Conservation (phyloP, 2,888 invertebrate genomes). For the Notodonta dromedarius region DNA sequence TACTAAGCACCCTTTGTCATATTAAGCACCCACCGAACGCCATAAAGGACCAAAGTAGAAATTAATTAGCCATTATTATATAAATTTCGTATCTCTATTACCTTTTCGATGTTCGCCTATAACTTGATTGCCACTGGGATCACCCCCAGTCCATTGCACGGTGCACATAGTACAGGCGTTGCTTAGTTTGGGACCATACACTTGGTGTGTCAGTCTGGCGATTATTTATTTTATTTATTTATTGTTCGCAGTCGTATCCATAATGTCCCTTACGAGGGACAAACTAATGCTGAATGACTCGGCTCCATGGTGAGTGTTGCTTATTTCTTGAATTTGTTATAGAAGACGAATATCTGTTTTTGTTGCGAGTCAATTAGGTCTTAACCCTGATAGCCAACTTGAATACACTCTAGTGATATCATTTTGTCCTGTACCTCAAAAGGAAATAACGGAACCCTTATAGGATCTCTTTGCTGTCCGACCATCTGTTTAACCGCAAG, state of each 20-base stretch:
- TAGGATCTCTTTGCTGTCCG: too few species aligned
- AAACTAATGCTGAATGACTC: conserved; percentile 27
- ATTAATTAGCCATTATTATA: conserved; percentile 20
- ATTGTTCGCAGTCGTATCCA: conserved; percentile 16
- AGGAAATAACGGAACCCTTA: too few species aligned
- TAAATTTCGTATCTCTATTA: conserved; percentile 13
- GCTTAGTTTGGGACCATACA: too few species aligned
- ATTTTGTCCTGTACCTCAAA: too few species aligned
- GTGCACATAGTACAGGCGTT: too few species aligned
- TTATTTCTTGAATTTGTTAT: background rate
- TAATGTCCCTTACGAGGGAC: conserved; percentile 26
- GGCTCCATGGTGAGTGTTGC: conserved; percentile 32
- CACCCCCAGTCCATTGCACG: too few species aligned
- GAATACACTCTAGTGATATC: too few species aligned
- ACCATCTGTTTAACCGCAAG: too few species aligned
- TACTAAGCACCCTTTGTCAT: conserved; percentile 36
- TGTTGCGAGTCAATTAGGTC: too few species aligned
- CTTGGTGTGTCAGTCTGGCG: too few species aligned
- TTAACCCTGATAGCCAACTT: too few species aligned
- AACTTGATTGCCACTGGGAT: background rate
- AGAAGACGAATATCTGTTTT: too few species aligned
- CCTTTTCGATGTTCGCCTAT: conserved; percentile 17
- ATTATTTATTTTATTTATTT: background rate
- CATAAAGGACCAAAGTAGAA: conserved; percentile 17
- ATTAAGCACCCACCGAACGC: conserved; percentile 9